Evolutionary conservation across 2,888 invertebrate species (phyloP), one percentile per base, ranked within the genome.

Genomic region (Incurvaria masculella): DNA sequence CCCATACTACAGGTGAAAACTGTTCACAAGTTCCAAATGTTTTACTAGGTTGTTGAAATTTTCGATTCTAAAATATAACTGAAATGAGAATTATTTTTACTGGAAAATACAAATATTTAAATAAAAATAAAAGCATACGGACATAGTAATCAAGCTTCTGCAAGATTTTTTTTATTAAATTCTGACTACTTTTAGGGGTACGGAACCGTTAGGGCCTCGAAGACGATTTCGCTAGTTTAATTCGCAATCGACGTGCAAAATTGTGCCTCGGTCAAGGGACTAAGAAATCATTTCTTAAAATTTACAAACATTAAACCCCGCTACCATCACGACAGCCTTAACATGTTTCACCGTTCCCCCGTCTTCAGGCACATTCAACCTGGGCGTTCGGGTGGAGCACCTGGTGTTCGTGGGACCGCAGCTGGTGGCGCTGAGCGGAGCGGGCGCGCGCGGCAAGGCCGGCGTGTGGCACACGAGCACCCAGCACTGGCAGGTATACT

Each of bases 401-500:
- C 81, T 99, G 47, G 92, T 99, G 65, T 99, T 98, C 69, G 97
- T 98, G 64, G 97, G 98, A 1, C 95, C 94, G 56, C 98, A 98
- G 65, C 73, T 98, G 55, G 98, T 99, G n/a, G 97, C 97, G 0
- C 78, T 98, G 21, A 95, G 95, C 41, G 74, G 79, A 2, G 72
- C 74, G 1, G 79, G 76, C 23, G 66, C 68, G 33, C 61, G 75
- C 8, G 73, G 74, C 53, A 97, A 97, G 72, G 92, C 98, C 19
- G 97, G 98, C 1, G 97, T 98, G n/a, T 98, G 97, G 97, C 97
- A 98, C 70, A 94, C 97, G 1, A 97, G 97, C 89, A 96, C 97
- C 0, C 96, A 97, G 61, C 96, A 97, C 70, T 98, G 97, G 96
- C 97, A 97, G 79, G 75, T 45, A 26, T 46, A n/a, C n/a, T n/a